A percentile compares a stretch with the other conserved stretches of the same genome.
Conservation (phyloP, 35 echinoderm and acorn worm genomes). For the Acanthaster planci region DNA sequence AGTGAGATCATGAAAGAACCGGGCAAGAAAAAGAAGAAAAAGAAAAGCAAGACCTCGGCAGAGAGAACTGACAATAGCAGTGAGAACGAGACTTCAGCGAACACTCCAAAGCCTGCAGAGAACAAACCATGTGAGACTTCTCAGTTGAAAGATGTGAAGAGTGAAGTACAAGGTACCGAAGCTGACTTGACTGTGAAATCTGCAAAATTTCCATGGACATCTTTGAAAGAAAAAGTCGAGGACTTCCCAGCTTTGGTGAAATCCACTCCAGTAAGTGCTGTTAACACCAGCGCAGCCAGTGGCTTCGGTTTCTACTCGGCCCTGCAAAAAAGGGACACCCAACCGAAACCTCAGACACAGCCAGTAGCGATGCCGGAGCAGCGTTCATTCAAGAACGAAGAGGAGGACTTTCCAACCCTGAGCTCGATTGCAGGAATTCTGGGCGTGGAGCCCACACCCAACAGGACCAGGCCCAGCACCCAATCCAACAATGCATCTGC, state of each 20-base stretch:
- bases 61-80: not conserved
- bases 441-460: constrained; percentile 7
- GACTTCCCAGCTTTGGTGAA: constrained; percentile 43
- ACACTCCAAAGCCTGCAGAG: too few species aligned
- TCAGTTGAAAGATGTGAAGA: not conserved
- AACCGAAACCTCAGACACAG: constrained; percentile 7
- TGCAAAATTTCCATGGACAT: not conserved
- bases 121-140: too few species aligned
- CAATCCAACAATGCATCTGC: constrained; percentile 17
- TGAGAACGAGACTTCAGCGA: not conserved
- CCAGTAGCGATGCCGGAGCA: not conserved
- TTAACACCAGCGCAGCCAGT: not conserved
- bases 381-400: not conserved
- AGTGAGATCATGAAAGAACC: not conserved
- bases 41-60: not conserved
- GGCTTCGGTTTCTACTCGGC: not conserved
- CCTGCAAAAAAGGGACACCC: constrained; percentile 6
- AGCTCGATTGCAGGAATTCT: constrained; percentile 91
- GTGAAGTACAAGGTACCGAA: not conserved
- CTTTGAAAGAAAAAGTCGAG: not conserved
- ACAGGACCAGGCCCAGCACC: not conserved
- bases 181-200: not conserved
- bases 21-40: constrained; percentile 36
- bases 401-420: constrained; percentile 85
- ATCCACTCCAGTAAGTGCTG: not conserved